Percentiles rank a stretch among this genome's conserved stretches.
Evolutionary conservation across 2,888 invertebrate genomes (phyloP).

Genomic region (Cistogaster globosa): DNA sequence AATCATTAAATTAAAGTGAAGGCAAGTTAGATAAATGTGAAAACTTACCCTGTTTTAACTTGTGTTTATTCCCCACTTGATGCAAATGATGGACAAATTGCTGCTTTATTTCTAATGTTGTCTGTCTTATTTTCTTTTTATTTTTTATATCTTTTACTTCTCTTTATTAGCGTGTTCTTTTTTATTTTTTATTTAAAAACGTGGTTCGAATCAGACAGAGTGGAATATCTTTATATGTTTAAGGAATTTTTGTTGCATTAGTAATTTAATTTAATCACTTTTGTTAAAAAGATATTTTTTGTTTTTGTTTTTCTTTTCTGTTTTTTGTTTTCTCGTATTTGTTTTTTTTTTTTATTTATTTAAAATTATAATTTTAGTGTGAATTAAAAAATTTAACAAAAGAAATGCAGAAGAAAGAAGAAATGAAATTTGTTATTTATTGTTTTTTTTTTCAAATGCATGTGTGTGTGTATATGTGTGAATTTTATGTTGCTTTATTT

Average conservation of each 20-base stretch:
- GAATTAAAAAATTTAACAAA: too few species aligned
- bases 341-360: neutral
- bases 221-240: constrained; percentile 23
- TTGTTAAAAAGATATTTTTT: neutral
- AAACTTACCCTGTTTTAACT: constrained; percentile 56
- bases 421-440: neutral
- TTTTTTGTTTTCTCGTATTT: constrained; percentile 23
- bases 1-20: neutral
- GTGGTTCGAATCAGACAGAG: constrained; percentile 3
- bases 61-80: constrained; percentile 48
- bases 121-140: neutral
- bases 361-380: too few species aligned
- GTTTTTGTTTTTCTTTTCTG: too few species aligned
- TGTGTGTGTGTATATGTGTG: neutral
- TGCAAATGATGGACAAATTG: constrained; percentile 42
- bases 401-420: neutral
- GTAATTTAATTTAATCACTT: constrained; percentile 26
- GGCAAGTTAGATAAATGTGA: neutral
- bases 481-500: constrained; percentile 33
- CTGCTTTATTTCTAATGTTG: constrained; percentile 7
- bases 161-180: constrained; percentile 13
- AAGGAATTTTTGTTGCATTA: constrained; percentile 38
- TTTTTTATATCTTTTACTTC: neutral
- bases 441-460: neutral
- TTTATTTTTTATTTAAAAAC: constrained; percentile 6